Evolutionary conservation across 2,888 invertebrate species (phyloP), one percentile per base, ranked within the genome.

Genomic region (Notodonta ziczac): DNA sequence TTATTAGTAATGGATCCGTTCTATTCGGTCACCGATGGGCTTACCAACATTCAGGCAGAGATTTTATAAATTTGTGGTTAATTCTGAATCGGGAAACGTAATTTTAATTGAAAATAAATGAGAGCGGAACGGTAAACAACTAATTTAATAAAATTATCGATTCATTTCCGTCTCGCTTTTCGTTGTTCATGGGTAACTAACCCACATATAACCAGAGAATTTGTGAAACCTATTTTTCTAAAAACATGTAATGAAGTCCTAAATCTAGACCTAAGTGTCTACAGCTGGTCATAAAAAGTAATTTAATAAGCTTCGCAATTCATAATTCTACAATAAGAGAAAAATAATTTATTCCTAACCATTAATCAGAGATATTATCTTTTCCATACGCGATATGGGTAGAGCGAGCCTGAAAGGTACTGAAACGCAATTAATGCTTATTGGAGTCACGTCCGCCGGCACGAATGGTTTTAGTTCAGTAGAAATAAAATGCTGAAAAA

Each of bases 371-470:
- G 63, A 62, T 77, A 78, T 79, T 74, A 80, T 82, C 77, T 78
- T 75, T 74, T 73, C 69, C 67, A 74, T 76, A 80, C 76, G 80
- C 52, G 12, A 52, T 52, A 35, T 32, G 32, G 32, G 7, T 32
- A 52, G 12, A 32, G 73, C 71, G 70, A 67, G 72, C 62, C 52
- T 72, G 75, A 74, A 77, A 72, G 69, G 69, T 71, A 72, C 73
- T 76, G 74, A 72, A 79, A 69, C 57, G 75, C 80, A 83, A 85
- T 86, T 85, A 84, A 84, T 80, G 80, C 73, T 76, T 77, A 82
- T 83, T 81, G 77, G 73, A 75, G 77, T 77, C 80, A 79, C 81
- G 81, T 73, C 61, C 72, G 57, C 54, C 53, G 61, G 66, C 56
- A 48, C 54, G 62, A 59, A 57, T 50, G 62, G 60, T 58, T 62